Evolutionary conservation across 2,888 invertebrate genomes (phyloP).

Genomic region (Catocala nupta): DNA sequence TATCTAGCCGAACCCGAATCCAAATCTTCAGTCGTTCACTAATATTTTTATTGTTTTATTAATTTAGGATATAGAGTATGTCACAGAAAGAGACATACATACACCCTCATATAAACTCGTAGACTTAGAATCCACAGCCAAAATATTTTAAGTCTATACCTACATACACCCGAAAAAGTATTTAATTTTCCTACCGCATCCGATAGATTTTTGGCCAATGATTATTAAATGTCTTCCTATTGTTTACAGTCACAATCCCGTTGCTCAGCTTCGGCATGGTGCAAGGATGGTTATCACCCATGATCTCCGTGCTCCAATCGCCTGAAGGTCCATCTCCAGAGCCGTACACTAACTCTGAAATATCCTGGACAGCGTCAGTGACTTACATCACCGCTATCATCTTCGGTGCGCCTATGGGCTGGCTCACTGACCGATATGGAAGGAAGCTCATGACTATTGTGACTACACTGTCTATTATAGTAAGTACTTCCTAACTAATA

Average conservation of each 20-base stretch:
- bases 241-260: conserved; percentile 76
- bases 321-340: conserved; percentile 68
- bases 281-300: conserved; percentile 83
- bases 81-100: no score
- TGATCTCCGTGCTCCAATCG: conserved; percentile 77
- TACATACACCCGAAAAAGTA: no score
- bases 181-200: no score
- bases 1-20: no score
- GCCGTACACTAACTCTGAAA: conserved; percentile 70
- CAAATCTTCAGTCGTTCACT: no score
- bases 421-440: conserved; percentile 78
- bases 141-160: no score
- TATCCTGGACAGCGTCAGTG: conserved; percentile 81
- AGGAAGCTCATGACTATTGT: conserved; percentile 79
- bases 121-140: no score
- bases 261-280: conserved; percentile 82
- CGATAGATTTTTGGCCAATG: no score
- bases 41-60: no score
- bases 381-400: conserved; percentile 83
- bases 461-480: conserved; percentile 76
- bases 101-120: no score
- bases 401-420: conserved; percentile 80
- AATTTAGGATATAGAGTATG: no score
- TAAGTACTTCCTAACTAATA: conserved; percentile 59
- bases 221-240: conserved; percentile 5